phyloP scores from a whole-genome alignment of 2,888 invertebrate species.

The Drosophila kanekoi region DNA sequence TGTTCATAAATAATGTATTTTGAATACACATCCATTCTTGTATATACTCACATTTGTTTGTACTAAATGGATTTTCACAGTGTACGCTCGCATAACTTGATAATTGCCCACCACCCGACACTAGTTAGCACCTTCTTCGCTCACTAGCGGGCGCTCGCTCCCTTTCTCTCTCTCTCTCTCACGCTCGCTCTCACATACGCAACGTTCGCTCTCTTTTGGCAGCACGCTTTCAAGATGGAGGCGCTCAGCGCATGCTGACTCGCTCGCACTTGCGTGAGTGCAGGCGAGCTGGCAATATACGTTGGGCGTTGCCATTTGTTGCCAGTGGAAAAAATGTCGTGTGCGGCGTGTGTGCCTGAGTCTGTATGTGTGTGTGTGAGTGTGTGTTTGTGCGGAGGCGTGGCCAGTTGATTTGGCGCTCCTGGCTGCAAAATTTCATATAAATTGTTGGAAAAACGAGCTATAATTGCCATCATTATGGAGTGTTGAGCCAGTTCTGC shows the following conservation, averaged over 20 bases:
- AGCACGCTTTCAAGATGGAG: conserved; percentile 80
- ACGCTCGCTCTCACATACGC: conserved; percentile 28
- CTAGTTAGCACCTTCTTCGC: conserved; percentile 37
- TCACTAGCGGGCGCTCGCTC: conserved; percentile 35
- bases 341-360: conserved; percentile 43
- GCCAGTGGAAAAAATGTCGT: conserved; percentile 43
- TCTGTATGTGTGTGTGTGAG: conserved; percentile 40
- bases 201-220: conserved; percentile 33
- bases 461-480: conserved; percentile 84
- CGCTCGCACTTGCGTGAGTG: conserved; percentile 20
- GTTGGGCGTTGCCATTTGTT: conserved; percentile 62
- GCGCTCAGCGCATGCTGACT: conserved; percentile 51
- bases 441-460: conserved; percentile 84
- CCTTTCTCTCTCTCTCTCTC: conserved; percentile 11
- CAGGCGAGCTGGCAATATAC: conserved; percentile 42
- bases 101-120: conserved; percentile 52
- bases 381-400: conserved; percentile 43
- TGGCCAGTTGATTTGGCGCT: conserved; percentile 39
- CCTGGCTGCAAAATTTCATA: conserved; percentile 70
- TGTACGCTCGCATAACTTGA: conserved; percentile 23
- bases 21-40: too few species aligned
- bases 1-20: too few species aligned
- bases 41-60: too few species aligned
- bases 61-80: conserved; percentile 18
- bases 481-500: conserved; percentile 81